phyloP scores from a whole-genome alignment of 1,140 invertebrate genomes.

The Physella acuta region DNA sequence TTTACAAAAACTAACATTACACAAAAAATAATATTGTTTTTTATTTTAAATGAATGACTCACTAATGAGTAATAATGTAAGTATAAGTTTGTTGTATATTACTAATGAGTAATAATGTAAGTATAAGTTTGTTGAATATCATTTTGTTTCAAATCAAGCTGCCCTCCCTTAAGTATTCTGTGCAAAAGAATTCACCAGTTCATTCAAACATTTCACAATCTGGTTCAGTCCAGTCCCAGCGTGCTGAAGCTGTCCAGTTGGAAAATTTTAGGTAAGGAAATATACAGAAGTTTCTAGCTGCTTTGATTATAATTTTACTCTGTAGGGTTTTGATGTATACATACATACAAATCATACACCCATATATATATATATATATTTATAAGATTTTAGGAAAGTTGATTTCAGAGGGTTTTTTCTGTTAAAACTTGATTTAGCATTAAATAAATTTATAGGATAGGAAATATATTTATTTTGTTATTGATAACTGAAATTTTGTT shows the following conservation, averaged over 20 bases:
- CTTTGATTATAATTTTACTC: neutral
- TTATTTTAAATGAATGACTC: neutral
- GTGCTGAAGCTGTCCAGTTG: constrained; percentile 44
- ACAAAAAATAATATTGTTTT: neutral
- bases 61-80: neutral
- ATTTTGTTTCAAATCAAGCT: constrained; percentile 31
- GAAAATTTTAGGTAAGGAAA: constrained; percentile 50
- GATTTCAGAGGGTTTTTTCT: neutral
- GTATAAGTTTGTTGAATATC: neutral
- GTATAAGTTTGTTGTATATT: neutral
- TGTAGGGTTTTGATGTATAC: neutral
- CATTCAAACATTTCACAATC: constrained; percentile 36
- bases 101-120: neutral
- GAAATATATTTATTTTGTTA: neutral
- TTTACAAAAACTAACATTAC: neutral
- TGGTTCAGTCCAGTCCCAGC: constrained; percentile 37
- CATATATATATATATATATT: neutral
- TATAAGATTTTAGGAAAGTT: too few species aligned
- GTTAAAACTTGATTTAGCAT: neutral
- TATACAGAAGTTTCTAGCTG: neutral
- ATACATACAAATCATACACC: neutral
- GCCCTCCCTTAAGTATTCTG: constrained; percentile 37
- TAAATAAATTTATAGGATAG: neutral
- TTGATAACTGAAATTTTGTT: neutral
- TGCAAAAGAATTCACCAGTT: constrained; percentile 27